Evolutionary conservation across 2,888 invertebrate genomes (phyloP).

Genomic region (Thyatira batis): DNA sequence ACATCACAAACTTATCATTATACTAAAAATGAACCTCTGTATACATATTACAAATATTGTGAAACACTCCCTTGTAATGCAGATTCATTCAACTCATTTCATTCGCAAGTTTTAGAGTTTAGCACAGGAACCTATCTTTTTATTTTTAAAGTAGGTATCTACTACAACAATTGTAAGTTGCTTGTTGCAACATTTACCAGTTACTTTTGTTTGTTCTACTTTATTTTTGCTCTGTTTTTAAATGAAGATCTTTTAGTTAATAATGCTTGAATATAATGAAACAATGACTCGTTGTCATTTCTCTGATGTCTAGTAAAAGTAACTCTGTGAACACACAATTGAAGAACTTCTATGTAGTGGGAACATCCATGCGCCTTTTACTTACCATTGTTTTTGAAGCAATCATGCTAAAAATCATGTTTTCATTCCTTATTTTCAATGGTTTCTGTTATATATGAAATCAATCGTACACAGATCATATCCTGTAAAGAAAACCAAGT

Average conservation of each 20-base stretch:
- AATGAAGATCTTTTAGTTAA: slow-evolving; percentile 26
- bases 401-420: slow-evolving; percentile 30
- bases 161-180: no score
- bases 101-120: no score
- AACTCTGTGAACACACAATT: slow-evolving; percentile 51
- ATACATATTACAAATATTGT: no score
- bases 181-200: slow-evolving; percentile 7
- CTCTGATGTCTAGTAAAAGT: slow-evolving; percentile 60
- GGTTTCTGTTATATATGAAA: neutral
- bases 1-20: no score
- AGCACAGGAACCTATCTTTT: no score
- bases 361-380: slow-evolving; percentile 63
- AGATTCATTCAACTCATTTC: no score
- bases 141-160: no score
- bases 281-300: slow-evolving; percentile 44
- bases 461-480: neutral
- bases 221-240: slow-evolving; percentile 6
- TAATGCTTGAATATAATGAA: slow-evolving; percentile 38
- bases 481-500: neutral
- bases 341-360: slow-evolving; percentile 51
- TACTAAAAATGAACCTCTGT: no score
- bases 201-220: slow-evolving; percentile 6
- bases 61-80: no score
- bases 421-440: slow-evolving; percentile 6
- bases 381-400: slow-evolving; percentile 60